These are phyloP conservation scores for Pituophis catenifer DNA, from an alignment of 2,113 vertebrate species.

Conservation along the genomic window DNA sequence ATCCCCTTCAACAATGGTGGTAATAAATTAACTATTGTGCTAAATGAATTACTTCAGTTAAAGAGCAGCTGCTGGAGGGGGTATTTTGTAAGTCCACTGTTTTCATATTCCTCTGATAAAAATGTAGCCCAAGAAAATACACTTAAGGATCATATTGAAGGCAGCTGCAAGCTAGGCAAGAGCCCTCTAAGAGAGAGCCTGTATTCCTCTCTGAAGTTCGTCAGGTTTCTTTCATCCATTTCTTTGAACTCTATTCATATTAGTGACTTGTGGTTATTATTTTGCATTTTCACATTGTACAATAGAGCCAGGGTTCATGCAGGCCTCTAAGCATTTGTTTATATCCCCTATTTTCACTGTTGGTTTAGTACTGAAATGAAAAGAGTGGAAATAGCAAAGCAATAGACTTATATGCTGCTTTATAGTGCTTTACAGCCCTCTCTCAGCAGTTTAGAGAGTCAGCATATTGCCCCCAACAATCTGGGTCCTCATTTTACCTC, in stretches of 20 bases:
- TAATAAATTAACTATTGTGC: neutral
- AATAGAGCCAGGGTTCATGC: neutral
- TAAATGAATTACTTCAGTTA: slow-evolving; percentile 19
- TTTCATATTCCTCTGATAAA: slow-evolving; percentile 4
- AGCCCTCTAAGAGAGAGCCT: neutral
- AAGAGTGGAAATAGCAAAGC: neutral
- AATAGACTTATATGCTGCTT: neutral
- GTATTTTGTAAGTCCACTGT: slow-evolving; percentile 22
- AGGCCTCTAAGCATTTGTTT: neutral
- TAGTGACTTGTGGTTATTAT: neutral
- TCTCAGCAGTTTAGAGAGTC: neutral
- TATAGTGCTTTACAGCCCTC: neutral
- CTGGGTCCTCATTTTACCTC: neutral
- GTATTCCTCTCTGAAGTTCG: neutral
- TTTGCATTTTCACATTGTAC: neutral
- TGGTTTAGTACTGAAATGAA: neutral
- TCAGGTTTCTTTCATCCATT: neutral
- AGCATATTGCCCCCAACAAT: neutral
- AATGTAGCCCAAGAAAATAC: slow-evolving; percentile 6
- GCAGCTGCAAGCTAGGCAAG: neutral
- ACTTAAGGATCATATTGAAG: neutral
- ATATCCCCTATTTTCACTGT: neutral
- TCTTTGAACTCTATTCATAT: neutral
- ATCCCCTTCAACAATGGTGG: neutral
- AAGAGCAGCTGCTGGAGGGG: slow-evolving; percentile 1